phyloP scores from a whole-genome alignment of 2,797 vertebrate genomes.

The Anableps anableps region DNA sequence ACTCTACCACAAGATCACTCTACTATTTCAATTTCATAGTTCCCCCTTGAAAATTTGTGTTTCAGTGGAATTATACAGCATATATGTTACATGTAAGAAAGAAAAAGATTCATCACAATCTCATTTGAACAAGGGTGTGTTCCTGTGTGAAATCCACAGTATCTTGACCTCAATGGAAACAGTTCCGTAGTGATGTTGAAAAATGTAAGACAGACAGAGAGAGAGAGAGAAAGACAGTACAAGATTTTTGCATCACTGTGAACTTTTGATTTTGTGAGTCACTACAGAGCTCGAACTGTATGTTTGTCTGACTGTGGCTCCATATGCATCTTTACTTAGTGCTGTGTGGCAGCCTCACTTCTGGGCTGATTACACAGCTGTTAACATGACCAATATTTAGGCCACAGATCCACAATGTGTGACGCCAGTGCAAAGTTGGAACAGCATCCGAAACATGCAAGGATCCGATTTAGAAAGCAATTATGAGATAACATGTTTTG shows the following conservation, averaged over 20 bases:
- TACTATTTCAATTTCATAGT: background rate
- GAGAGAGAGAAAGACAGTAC: conserved; percentile 24
- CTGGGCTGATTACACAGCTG: conserved; percentile 70
- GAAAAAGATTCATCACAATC: background rate
- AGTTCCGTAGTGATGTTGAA: background rate
- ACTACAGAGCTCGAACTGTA: conserved; percentile 44
- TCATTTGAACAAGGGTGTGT: background rate
- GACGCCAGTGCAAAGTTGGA: conserved; percentile 17
- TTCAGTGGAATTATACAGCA: background rate
- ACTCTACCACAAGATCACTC: background rate
- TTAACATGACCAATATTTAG: conserved; percentile 73
- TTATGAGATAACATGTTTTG: conserved; percentile 19
- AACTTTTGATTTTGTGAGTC: conserved; percentile 44
- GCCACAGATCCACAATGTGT: conserved; percentile 54
- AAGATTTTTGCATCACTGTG: conserved; percentile 10
- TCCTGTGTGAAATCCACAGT: background rate
- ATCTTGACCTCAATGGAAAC: background rate
- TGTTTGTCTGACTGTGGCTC: conserved; percentile 1
- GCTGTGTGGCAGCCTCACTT: conserved; percentile 26
- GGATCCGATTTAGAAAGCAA: conserved; percentile 33
- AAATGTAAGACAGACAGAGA: background rate
- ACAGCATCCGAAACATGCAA: conserved; percentile 20
- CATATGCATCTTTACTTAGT: conserved; percentile 40
- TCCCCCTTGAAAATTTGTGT: background rate
- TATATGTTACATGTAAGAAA: too few relatives aligned